Conservation (phyloP, 2,888 invertebrate species). For the Mimumesa dahlbomi region DNA sequence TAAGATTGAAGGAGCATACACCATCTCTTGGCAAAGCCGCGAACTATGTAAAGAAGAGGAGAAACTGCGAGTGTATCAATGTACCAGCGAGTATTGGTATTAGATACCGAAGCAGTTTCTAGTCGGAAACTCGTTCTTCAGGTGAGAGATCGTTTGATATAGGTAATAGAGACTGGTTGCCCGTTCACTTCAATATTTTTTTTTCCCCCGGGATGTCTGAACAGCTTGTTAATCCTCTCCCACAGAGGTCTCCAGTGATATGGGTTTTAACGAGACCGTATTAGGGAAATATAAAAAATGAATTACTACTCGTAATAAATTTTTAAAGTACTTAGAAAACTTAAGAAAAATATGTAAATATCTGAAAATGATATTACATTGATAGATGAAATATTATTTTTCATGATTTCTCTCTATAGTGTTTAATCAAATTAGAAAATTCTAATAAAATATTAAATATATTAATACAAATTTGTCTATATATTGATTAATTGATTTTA, state of each 20-base stretch:
- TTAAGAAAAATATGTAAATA: no score
- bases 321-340: no score
- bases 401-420: no score
- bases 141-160: conserved; percentile 59
- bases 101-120: conserved; percentile 18
- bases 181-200: conserved; percentile 58
- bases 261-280: conserved; percentile 3
- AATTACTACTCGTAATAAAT: no score
- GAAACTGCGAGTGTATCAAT: conserved; percentile 50
- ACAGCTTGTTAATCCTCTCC: conserved; percentile 46
- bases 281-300: not conserved
- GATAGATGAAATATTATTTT: no score
- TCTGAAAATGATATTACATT: no score
- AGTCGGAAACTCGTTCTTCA: conserved; percentile 66
- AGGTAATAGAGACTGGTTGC: conserved; percentile 58
- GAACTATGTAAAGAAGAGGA: conserved; percentile 63
- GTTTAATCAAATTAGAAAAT: no score
- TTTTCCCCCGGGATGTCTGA: conserved; percentile 42
- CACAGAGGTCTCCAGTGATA: conserved; percentile 56
- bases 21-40: conserved; percentile 66
- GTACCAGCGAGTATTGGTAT: conserved; percentile 26
- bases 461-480: not conserved
- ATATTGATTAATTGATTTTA: not conserved
- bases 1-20: conserved; percentile 42
- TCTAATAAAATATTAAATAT: no score